Percentiles rank a stretch among this genome's conserved stretches.
These are phyloP conservation scores for Eristalinus aeneus DNA, from an alignment of 2,888 invertebrate species.

Conservation along the genomic window DNA sequence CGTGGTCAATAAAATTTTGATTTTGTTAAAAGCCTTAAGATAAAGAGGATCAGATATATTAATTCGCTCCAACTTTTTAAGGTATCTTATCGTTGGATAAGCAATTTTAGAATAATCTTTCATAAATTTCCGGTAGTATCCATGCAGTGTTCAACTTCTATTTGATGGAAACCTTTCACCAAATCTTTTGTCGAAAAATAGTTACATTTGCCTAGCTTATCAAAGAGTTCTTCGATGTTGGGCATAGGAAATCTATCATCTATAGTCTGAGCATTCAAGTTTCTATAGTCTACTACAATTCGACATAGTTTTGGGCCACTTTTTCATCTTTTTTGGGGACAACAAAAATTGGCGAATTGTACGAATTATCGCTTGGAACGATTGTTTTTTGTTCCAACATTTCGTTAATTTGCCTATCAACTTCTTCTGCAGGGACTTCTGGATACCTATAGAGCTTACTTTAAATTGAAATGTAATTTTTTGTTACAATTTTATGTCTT, in stretches of 20 bases:
- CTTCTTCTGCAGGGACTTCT: neutral
- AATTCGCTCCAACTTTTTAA: slow-evolving; percentile 19
- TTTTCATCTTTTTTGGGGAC: slow-evolving; percentile 7
- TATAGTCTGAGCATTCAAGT: too few species aligned
- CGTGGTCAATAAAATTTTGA: slow-evolving; percentile 48
- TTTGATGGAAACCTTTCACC: too few species aligned
- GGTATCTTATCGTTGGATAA: slow-evolving; percentile 4
- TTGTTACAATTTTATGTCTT: slow-evolving; percentile 10
- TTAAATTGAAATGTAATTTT: neutral
- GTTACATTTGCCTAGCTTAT: too few species aligned
- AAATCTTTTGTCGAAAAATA: too few species aligned
- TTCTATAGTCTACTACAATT: neutral
- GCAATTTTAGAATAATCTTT: too few species aligned
- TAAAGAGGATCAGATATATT: neutral
- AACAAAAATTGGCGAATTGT: slow-evolving; percentile 2
- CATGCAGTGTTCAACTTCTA: too few species aligned
- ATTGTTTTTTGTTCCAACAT: neutral
- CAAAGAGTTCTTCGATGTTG: too few species aligned
- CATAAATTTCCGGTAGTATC: too few species aligned
- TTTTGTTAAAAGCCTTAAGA: neutral
- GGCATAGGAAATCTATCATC: too few species aligned
- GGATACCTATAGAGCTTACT: slow-evolving; percentile 12
- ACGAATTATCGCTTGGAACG: too few species aligned
- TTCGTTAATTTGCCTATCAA: too few species aligned
- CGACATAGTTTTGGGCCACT: slow-evolving; percentile 4